Evolutionary conservation across 2,888 invertebrate species (phyloP), one percentile per base, ranked within the genome.

Genomic region (Andrena fulva): DNA sequence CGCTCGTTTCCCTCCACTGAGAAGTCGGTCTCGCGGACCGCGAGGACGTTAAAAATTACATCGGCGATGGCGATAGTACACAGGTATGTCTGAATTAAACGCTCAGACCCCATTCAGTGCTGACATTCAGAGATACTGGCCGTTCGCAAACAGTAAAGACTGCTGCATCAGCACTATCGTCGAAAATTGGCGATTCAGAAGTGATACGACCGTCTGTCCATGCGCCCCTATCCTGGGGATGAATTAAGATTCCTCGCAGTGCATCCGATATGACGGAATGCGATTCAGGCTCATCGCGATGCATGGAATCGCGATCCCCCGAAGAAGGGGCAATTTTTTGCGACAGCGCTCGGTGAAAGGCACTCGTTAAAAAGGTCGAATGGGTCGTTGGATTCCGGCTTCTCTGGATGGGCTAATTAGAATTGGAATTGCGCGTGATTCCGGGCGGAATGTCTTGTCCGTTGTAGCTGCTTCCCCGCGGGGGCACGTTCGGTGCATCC

Each of bases 401-500:
- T 7, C n/a, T n/a, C 31, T 6, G 60, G 60, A 60, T 6, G 59
- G 29, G 59, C 20, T 56, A 80, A 80, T 80, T 80, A 77, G 50
- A 66, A 80, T 80, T 71, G 70, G 10, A 35, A 33, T 42, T 20
- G 59, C 42, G 33, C 35, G 66, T 33, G 64, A 62, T 66, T 52
- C 52, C 50, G 60, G 64, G 20, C 64, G 70, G 66, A 66, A 64
- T 66, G 77, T 71, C 77, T 77, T 77, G 70, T 71, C 54, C 50
- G 75, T 63, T 27, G 71, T 27, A 29, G 50, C 10, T 20, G 6
- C 24, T 3, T 33, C 31, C 71, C 67, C n/a, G 63, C 29, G 50
- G 71, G 71, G 48, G 50, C 80, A 71, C 77, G 70, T 71, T 67
- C 48, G 10, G 31, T 33, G 77, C 77, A 85, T 80, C 70, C 60